Evolutionary conservation across 1,140 invertebrate genomes (phyloP).

Genomic region (Nixonia krombeini): DNA sequence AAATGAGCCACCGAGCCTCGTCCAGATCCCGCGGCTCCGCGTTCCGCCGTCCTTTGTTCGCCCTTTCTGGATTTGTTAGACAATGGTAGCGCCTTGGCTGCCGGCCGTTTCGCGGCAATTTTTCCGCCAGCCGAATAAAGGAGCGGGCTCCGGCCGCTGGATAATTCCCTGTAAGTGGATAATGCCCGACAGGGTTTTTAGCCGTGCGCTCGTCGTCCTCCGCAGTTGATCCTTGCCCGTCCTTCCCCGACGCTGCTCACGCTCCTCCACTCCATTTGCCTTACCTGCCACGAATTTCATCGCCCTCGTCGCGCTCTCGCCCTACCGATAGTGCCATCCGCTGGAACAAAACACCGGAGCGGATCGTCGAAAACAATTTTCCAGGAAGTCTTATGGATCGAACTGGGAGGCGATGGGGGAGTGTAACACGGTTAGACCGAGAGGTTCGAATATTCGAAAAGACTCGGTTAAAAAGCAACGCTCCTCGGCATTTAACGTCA

Average conservation of each 20-base stretch:
- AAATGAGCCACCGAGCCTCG: constrained; percentile 45
- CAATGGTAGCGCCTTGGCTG: constrained; percentile 39
- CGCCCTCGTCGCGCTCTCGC: no score
- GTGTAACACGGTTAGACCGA: no score
- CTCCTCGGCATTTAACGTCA: no score
- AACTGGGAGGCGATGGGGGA: no score
- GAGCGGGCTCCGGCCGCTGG: constrained; percentile 38
- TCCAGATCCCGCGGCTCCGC: constrained; percentile 1
- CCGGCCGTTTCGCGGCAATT: constrained; percentile 49
- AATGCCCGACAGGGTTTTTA: constrained; percentile 58
- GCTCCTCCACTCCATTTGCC: neutral
- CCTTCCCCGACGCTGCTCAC: no score
- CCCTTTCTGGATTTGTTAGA: constrained; percentile 45
- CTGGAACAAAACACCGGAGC: no score
- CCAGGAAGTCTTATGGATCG: no score
- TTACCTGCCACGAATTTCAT: neutral
- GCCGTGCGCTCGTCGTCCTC: constrained; percentile 53
- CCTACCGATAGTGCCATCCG: no score
- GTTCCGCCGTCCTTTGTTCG: constrained; percentile 38
- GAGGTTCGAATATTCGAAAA: no score
- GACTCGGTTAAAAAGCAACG: no score
- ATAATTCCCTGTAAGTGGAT: constrained; percentile 68
- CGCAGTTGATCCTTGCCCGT: no score
- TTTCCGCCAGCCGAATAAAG: constrained; percentile 55
- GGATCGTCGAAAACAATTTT: no score